Percentiles rank a stretch among this genome's conserved stretches.
Conservation (phyloP, 92 coral and sea anemone species). For the Zoanthus gigantus region DNA sequence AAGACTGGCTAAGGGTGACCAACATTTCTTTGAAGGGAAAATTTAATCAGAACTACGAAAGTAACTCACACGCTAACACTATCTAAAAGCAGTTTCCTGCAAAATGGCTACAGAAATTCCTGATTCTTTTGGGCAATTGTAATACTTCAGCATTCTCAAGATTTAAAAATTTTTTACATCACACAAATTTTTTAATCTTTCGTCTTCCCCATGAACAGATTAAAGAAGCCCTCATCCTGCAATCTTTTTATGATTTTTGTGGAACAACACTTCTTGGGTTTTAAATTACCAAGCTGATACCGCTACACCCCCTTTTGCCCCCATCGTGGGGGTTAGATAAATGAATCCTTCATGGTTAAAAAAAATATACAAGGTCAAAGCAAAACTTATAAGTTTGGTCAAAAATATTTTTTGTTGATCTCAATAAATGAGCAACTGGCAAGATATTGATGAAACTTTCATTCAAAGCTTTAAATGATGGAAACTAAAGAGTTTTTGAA, state of each 20-base stretch:
- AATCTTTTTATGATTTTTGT: background rate
- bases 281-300: background rate
- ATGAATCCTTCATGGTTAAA: background rate
- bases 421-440: background rate
- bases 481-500: background rate
- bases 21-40: background rate
- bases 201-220: background rate
- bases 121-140: background rate
- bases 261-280: background rate
- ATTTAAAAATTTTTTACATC: background rate
- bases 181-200: background rate
- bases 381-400: background rate
- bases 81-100: background rate
- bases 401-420: background rate
- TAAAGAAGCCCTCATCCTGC: too few relatives aligned
- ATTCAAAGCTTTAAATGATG: background rate
- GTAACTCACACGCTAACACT: background rate
- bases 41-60: background rate
- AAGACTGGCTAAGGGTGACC: background rate
- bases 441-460: background rate
- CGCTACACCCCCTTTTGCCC: background rate
- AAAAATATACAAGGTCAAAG: background rate
- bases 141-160: background rate
- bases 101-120: background rate
- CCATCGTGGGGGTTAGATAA: background rate